phyloP scores from a whole-genome alignment of 2,888 invertebrate genomes.

The Syrista parreyssii region DNA sequence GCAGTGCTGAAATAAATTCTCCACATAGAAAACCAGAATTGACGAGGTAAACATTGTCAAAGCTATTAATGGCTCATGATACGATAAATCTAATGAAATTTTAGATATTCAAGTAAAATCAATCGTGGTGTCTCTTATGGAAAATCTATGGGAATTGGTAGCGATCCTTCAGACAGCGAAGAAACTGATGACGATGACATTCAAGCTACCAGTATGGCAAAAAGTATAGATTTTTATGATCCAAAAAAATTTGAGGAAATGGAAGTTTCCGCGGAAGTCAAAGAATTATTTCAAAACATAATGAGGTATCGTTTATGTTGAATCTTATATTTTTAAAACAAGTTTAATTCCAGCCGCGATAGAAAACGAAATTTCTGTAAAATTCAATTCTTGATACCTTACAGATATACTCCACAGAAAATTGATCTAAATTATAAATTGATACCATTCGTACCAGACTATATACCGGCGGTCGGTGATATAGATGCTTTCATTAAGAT shows the following conservation, averaged over 20 bases:
- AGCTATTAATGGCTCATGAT: background rate
- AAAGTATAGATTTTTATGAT: slow-evolving; percentile 72
- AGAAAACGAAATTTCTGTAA: background rate
- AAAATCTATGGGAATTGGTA: slow-evolving; percentile 44
- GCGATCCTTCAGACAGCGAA: slow-evolving; percentile 59
- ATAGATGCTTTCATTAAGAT: slow-evolving; percentile 98
- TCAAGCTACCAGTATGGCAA: slow-evolving; percentile 44
- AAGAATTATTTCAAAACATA: slow-evolving; percentile 93
- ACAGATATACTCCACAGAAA: slow-evolving; percentile 91
- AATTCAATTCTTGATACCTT: slow-evolving; percentile 9
- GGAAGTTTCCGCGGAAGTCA: slow-evolving; percentile 84
- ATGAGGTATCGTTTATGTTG: slow-evolving; percentile 72
- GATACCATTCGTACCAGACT: slow-evolving; percentile 96
- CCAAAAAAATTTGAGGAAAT: slow-evolving; percentile 86
- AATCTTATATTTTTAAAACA: background rate
- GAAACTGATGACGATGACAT: slow-evolving; percentile 61
- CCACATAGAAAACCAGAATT: slow-evolving; percentile 40
- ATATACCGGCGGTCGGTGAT: slow-evolving; percentile 97
- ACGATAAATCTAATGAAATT: background rate
- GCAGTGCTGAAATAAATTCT: slow-evolving; percentile 36
- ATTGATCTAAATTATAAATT: slow-evolving; percentile 90
- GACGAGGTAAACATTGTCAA: slow-evolving; percentile 26
- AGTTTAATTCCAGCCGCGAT: background rate
- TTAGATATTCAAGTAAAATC: slow-evolving; percentile 31
- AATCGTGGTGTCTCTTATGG: slow-evolving; percentile 34